A percentile compares a stretch with the other conserved stretches of the same genome.
These are phyloP conservation scores for Micrasema minimum DNA, from an alignment of 1,140 invertebrate genomes.

Conservation along the genomic window DNA sequence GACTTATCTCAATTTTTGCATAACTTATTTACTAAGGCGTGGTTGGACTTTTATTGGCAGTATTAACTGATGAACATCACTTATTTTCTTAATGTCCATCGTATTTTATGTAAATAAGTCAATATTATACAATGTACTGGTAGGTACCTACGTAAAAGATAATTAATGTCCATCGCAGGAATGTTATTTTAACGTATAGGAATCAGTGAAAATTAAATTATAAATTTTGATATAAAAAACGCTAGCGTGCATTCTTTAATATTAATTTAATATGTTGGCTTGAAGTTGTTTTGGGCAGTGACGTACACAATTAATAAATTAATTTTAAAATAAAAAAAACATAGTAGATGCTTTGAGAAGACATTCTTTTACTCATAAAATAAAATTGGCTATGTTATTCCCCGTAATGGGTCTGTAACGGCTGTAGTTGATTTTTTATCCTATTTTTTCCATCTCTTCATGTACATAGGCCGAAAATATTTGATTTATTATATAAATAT, in stretches of 20 bases:
- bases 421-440: not conserved
- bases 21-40: too few relatives aligned
- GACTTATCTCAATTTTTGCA: too few relatives aligned
- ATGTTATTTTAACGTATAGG: conserved; percentile 27
- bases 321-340: not conserved
- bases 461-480: too few relatives aligned
- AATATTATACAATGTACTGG: too few relatives aligned
- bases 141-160: too few relatives aligned
- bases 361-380: not conserved
- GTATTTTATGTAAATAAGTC: too few relatives aligned
- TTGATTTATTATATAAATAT: too few relatives aligned
- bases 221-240: conserved; percentile 36
- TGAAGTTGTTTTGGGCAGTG: conserved; percentile 15
- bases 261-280: conserved; percentile 22
- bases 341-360: not conserved
- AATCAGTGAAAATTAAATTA: conserved; percentile 42
- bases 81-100: too few relatives aligned
- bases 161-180: too few relatives aligned
- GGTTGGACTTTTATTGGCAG: too few relatives aligned
- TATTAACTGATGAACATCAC: too few relatives aligned
- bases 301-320: not conserved
- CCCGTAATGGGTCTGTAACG: not conserved
- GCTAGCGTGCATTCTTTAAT: conserved; percentile 27
- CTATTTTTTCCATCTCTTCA: not conserved
- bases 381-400: not conserved